Conservation (phyloP, 2,797 vertebrate species). For the Lutjanus campechanus region DNA sequence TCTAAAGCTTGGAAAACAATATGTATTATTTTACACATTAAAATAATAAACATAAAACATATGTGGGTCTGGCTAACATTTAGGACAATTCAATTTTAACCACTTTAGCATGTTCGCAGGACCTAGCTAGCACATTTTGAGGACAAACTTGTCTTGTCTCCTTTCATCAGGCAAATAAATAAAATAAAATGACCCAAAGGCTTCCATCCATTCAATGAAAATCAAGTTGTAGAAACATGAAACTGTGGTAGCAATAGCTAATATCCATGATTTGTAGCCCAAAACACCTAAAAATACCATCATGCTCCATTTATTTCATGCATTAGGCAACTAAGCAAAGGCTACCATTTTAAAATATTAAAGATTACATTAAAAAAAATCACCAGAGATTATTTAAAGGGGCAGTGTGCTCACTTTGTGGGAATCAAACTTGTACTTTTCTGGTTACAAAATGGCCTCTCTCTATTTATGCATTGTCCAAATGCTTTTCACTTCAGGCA, state of each 20-base stretch:
- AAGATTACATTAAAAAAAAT: background rate
- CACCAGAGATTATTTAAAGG: constrained; percentile 7
- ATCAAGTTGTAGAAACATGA: background rate
- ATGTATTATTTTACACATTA: too few relatives aligned
- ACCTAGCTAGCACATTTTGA: background rate
- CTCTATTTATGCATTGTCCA: background rate
- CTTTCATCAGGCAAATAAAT: background rate
- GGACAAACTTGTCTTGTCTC: background rate
- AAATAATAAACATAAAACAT: too few relatives aligned
- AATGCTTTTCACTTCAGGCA: constrained; percentile 16
- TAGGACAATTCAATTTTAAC: too few relatives aligned
- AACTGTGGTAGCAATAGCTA: background rate
- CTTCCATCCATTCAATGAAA: background rate
- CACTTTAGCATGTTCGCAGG: background rate
- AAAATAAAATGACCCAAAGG: background rate
- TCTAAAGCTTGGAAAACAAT: too few relatives aligned
- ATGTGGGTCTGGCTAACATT: too few relatives aligned
- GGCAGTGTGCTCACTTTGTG: background rate
- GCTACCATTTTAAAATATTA: background rate
- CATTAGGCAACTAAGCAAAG: background rate
- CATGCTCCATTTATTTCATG: background rate
- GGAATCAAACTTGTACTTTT: constrained; percentile 20
- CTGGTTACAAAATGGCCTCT: constrained; percentile 15
- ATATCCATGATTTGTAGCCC: background rate
- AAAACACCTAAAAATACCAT: background rate